Evolutionary conservation across 2,113 vertebrate genomes (phyloP).

Genomic region (Malurus cyaneus): DNA sequence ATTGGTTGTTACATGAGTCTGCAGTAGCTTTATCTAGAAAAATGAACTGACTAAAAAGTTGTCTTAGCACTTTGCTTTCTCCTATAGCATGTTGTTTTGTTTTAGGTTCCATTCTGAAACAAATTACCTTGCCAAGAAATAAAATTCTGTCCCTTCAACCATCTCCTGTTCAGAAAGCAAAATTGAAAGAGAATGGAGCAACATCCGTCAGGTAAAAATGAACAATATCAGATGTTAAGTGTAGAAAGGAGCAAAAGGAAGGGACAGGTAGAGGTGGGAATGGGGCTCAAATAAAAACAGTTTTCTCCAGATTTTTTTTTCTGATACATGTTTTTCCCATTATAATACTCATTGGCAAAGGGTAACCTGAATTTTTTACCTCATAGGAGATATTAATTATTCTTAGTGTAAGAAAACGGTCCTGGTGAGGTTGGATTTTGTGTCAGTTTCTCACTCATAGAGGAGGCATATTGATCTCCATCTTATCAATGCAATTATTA

Average conservation of each 20-base stretch:
- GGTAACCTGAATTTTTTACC: neutral
- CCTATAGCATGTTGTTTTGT: conserved; percentile 37
- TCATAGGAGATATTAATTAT: neutral
- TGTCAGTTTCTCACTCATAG: neutral
- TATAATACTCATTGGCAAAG: neutral
- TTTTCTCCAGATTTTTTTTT: conserved; percentile 21
- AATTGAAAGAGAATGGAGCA: conserved; percentile 81
- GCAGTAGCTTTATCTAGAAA: neutral
- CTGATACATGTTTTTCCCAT: neutral
- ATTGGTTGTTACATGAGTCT: neutral
- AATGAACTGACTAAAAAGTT: neutral
- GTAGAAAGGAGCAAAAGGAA: conserved; percentile 7
- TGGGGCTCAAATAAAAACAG: neutral
- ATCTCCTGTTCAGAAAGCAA: conserved; percentile 77
- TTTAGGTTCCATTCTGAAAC: conserved; percentile 82
- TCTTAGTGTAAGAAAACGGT: neutral
- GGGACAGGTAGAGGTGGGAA: neutral
- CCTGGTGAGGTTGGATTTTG: neutral
- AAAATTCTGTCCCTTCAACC: conserved; percentile 80
- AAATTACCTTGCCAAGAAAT: conserved; percentile 79
- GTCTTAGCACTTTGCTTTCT: conserved; percentile 7
- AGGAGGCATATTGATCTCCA: neutral
- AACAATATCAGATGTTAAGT: conserved; percentile 26
- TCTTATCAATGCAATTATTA: neutral
- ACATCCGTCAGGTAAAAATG: conserved; percentile 80